Conservation (phyloP, 1,140 invertebrate species). For the Choristoneura fumiferana region DNA sequence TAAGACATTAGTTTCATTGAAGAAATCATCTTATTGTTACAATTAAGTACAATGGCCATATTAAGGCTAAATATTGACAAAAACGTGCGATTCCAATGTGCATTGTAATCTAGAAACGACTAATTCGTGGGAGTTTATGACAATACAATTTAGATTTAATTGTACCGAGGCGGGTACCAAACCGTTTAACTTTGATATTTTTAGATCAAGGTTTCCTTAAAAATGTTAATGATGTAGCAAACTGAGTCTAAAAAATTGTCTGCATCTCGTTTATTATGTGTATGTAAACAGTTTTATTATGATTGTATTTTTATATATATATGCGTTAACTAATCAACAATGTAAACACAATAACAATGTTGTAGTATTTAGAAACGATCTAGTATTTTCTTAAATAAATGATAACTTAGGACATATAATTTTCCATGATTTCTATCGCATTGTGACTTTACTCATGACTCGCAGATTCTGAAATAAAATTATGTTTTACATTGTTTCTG, state of each 20-base stretch:
- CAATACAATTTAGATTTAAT: conserved; percentile 13
- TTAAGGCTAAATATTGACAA: not conserved
- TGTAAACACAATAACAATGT: not conserved
- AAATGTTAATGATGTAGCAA: not conserved
- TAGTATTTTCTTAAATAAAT: not conserved
- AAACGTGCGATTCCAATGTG: conserved; percentile 13
- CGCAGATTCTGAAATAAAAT: conserved; percentile 12
- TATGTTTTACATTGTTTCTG: conserved; percentile 2
- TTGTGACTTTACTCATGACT: conserved; percentile 10
- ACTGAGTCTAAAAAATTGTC: too few species aligned
- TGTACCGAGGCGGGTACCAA: conserved; percentile 1
- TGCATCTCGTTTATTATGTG: too few species aligned
- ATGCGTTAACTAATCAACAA: too few species aligned
- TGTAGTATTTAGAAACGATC: not conserved
- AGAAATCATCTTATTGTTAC: conserved; percentile 16
- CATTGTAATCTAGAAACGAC: conserved; percentile 1
- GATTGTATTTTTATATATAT: too few species aligned
- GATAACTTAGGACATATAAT: not conserved
- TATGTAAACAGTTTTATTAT: too few species aligned
- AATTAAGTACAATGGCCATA: conserved; percentile 14
- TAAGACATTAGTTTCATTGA: not conserved
- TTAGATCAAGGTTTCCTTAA: conserved; percentile 7
- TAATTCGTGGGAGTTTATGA: conserved; percentile 16
- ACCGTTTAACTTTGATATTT: conserved; percentile 12
- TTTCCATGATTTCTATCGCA: not conserved